Percentiles rank a stretch among this genome's conserved stretches.
phyloP scores from a whole-genome alignment of 2,888 invertebrate species.

The Cantharis nigra region DNA sequence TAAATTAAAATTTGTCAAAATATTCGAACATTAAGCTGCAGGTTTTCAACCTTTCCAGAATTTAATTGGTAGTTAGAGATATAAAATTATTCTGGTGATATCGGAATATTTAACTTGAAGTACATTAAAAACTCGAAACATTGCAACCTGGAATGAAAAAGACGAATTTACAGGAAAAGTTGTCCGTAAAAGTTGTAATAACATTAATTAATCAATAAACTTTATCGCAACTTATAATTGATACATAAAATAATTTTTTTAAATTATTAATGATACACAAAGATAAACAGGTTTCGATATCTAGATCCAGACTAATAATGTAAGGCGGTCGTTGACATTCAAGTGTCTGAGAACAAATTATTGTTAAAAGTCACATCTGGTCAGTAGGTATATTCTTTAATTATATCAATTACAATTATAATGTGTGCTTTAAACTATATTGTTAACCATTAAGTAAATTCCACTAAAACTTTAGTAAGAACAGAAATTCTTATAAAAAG shows the following conservation, averaged over 20 bases:
- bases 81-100: background rate
- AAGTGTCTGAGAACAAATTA: slow-evolving; percentile 13
- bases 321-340: slow-evolving; percentile 27
- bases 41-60: background rate
- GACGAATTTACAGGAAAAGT: background rate
- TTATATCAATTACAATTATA: background rate
- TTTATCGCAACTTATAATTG: background rate
- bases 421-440: background rate
- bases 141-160: background rate
- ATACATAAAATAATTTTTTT: background rate
- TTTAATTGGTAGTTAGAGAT: background rate
- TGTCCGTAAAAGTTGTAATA: background rate
- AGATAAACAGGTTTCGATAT: slow-evolving; percentile 22
- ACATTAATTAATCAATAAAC: background rate
- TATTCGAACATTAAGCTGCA: background rate
- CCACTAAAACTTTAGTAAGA: background rate
- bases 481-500: background rate
- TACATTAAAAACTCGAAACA: background rate
- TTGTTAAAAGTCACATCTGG: background rate
- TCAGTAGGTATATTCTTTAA: background rate
- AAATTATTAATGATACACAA: slow-evolving; percentile 1
- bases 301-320: slow-evolving; percentile 21
- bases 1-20: background rate
- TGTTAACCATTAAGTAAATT: background rate
- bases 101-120: background rate